These are phyloP conservation scores for Poeciliopsis occidentalis DNA, from an alignment of 2,113 vertebrate species.

Conservation along the genomic window DNA sequence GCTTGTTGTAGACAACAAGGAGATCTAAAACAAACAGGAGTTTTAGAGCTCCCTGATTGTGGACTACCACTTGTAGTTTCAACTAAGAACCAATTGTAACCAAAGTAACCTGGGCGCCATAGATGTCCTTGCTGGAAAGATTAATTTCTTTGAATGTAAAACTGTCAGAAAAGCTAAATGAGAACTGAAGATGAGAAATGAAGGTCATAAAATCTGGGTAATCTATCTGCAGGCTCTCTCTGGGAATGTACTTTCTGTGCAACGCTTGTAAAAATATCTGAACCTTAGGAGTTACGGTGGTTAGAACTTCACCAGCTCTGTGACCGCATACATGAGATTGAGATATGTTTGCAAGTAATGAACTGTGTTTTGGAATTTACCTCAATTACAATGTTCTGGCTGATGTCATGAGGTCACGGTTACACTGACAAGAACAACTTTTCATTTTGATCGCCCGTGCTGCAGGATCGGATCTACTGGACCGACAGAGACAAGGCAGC, in stretches of 20 bases:
- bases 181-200: neutral
- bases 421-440: neutral
- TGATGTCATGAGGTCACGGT: no score
- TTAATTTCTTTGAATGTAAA: neutral
- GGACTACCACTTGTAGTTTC: neutral
- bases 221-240: neutral
- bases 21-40: no score
- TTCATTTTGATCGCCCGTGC: slow-evolving; percentile 13
- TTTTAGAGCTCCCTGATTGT: neutral
- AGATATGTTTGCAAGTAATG: no score
- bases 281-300: no score
- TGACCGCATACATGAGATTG: no score
- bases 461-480: slow-evolving; percentile 97
- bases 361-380: no score
- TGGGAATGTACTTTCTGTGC: neutral
- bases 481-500: slow-evolving; percentile 94
- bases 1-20: no score
- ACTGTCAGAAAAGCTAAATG: neutral
- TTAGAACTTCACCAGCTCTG: no score
- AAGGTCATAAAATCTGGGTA: neutral
- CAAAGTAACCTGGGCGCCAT: neutral
- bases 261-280: neutral
- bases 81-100: no score
- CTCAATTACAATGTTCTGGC: no score
- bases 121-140: neutral